Conservation (phyloP, 1,140 invertebrate genomes). For the Formica exsecta region DNA sequence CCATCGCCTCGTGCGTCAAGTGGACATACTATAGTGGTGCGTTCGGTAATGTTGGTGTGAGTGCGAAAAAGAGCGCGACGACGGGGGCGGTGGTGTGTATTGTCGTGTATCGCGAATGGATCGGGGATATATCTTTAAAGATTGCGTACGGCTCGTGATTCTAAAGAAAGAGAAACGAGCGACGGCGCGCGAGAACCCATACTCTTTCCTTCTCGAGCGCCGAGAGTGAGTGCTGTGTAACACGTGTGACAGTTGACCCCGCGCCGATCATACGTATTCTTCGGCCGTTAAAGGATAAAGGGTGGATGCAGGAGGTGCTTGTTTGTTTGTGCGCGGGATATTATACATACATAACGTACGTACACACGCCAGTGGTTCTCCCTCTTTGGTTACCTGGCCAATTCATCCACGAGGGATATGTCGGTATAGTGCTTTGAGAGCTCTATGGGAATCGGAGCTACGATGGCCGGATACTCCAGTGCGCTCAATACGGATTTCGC, state of each 20-base stretch:
- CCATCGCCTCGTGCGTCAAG: slow-evolving; percentile 66
- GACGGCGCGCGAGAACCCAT: slow-evolving; percentile 27
- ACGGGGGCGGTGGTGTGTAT: background rate
- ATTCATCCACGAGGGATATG: slow-evolving; percentile 62
- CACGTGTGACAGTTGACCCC: slow-evolving; percentile 71
- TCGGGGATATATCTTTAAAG: slow-evolving; percentile 50
- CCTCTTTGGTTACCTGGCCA: slow-evolving; percentile 13
- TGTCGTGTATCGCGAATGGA: slow-evolving; percentile 44
- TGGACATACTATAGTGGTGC: slow-evolving; percentile 18
- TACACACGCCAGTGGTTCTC: slow-evolving; percentile 44
- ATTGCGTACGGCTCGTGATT: slow-evolving; percentile 40
- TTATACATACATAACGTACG: background rate
- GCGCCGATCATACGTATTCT: slow-evolving; percentile 53
- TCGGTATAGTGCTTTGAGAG: slow-evolving; percentile 60
- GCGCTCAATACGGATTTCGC: slow-evolving; percentile 68
- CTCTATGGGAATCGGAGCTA: slow-evolving; percentile 51
- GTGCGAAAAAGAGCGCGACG: slow-evolving; percentile 35
- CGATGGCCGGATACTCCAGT: slow-evolving; percentile 65
- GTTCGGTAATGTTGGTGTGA: slow-evolving; percentile 35
- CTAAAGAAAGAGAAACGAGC: background rate
- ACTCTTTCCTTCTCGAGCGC: background rate
- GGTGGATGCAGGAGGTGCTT: background rate
- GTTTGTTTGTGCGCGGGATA: slow-evolving; percentile 41
- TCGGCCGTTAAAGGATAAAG: slow-evolving; percentile 13
- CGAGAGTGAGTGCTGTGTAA: slow-evolving; percentile 44